Percentiles rank a stretch among this genome's conserved stretches.
Evolutionary conservation across 2,113 vertebrate species (phyloP).

Genomic region (Gavia stellata): DNA sequence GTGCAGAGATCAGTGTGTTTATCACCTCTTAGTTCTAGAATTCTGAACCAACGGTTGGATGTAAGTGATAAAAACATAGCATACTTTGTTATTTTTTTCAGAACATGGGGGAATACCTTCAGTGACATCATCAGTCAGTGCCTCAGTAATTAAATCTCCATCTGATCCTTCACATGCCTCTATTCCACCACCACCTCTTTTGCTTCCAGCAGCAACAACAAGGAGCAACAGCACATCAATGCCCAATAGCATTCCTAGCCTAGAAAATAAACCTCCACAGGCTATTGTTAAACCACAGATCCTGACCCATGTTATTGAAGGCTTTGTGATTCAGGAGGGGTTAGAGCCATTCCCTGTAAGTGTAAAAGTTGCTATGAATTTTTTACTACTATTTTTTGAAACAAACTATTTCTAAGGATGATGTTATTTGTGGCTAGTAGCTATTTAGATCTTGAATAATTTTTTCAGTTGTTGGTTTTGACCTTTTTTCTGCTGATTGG

Average conservation of each 20-base stretch:
- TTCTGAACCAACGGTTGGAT: not conserved
- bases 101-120: constrained; percentile 74
- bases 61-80: not conserved
- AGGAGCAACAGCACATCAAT: constrained; percentile 76
- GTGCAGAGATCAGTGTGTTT: not conserved
- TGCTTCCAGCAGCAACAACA: constrained; percentile 79
- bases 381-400: not conserved
- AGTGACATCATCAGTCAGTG: constrained; percentile 76
- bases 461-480: not conserved
- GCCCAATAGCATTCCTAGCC: constrained; percentile 73
- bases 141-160: constrained; percentile 81
- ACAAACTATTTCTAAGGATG: not conserved
- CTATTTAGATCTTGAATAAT: not conserved
- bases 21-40: not conserved
- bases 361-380: not conserved
- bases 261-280: constrained; percentile 81
- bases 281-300: constrained; percentile 87
- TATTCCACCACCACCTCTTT: constrained; percentile 76
- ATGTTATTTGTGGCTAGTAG: not conserved
- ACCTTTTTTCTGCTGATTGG: not conserved
- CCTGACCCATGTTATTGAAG: constrained; percentile 94
- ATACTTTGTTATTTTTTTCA: constrained; percentile 44
- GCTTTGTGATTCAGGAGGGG: constrained; percentile 97
- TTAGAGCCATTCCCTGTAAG: constrained; percentile 93
- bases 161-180: constrained; percentile 78